Conservation (phyloP, 2,113 vertebrate species). For the Carassius carassius region DNA sequence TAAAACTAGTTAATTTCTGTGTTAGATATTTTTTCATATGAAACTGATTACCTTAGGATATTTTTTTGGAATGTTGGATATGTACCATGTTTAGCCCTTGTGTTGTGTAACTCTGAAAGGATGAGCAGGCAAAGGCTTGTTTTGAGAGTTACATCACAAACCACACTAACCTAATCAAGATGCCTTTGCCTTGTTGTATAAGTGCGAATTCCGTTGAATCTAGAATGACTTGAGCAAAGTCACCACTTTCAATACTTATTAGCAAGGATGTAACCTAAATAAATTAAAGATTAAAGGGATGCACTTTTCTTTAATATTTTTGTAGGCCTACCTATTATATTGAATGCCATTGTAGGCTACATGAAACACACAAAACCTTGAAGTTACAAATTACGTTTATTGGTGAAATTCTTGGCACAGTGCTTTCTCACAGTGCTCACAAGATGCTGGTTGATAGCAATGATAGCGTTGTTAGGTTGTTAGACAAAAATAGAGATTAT, state of each 20-base stretch:
- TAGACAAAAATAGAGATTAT: background rate
- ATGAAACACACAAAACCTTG: background rate
- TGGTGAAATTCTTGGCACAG: background rate
- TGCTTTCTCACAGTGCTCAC: background rate
- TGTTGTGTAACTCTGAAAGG: slow-evolving; percentile 39
- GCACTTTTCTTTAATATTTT: background rate
- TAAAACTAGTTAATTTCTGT: background rate
- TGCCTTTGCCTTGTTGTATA: background rate
- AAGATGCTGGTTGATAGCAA: background rate
- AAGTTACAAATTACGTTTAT: slow-evolving; percentile 3
- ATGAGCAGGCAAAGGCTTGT: slow-evolving; percentile 32
- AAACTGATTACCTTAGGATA: background rate
- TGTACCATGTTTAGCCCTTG: background rate
- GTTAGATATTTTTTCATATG: background rate
- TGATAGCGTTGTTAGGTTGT: background rate
- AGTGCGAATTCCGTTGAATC: background rate
- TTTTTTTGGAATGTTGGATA: background rate
- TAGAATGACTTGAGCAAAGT: background rate
- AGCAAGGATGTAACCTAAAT: background rate
- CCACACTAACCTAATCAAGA: background rate
- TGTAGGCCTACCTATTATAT: background rate
- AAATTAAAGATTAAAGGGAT: background rate
- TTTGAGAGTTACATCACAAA: slow-evolving; percentile 36
- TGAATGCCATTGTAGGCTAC: background rate
- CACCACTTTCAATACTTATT: background rate